Evolutionary conservation across 2,113 vertebrate species (phyloP), one percentile per base, ranked within the genome.

Genomic region (Damaliscus lunatus): DNA sequence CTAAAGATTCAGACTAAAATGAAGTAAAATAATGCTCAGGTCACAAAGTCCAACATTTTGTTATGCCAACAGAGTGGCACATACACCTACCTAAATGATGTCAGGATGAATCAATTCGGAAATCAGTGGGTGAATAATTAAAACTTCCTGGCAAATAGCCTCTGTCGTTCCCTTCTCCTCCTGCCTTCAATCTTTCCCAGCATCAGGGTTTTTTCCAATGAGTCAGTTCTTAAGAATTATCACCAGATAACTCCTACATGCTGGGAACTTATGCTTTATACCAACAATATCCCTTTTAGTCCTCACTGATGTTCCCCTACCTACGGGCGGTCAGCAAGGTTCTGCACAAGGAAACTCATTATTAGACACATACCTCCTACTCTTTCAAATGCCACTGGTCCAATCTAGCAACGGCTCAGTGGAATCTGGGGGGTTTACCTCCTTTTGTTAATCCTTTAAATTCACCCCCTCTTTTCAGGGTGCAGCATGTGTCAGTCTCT

Each of bases 21-120:
- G 36, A 81, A 59, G 53, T n/a, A 46, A 78, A 83, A 84, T 55
- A 87, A 36, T 46, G 74, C 19, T 10, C 33, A 27, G 55, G 62
- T 81, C 71, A 93, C 91, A 62, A 87, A 87, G 55, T 7, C 48
- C 90, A 90, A 60, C 16, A 60, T 64, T 40, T 88, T 90, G 59
- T 31, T 95, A 59, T 78, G 29, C 87, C 36, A 77, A 85, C 48
- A 46, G 60, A 60, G 67, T 50, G 52, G 82, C 31, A 21, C 40
- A 55, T 17, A 59, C 57, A 57, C 43, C 57, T 93, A 52, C 77
- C 84, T 93, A 13, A 21, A 29, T 29, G 60, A 67, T 71, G 95
- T 85, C 96, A 96, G 40, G 86, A 93, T 83, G 60, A 96, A 96
- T 81, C 94, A 84, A 93, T 36, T 78, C 31, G 21, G 87, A 98